Conservation (phyloP, 2,113 vertebrate species). For the Pheucticus melanocephalus region DNA sequence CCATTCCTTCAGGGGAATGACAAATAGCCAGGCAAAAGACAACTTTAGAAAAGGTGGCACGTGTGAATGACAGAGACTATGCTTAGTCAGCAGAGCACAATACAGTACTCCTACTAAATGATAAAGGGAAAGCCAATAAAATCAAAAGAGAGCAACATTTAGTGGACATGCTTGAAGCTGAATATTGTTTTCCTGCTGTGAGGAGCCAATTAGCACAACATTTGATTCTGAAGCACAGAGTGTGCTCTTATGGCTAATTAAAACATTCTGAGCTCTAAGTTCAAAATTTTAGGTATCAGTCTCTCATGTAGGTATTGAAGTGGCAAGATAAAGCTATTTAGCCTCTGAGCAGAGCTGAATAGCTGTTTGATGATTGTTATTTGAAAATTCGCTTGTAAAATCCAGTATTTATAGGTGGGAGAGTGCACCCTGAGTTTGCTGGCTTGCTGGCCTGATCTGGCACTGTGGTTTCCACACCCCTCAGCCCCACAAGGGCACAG, state of each 20-base stretch:
- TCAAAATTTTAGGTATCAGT: slow-evolving; percentile 15
- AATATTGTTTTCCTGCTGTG: background rate
- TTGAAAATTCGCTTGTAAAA: background rate
- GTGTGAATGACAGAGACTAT: background rate
- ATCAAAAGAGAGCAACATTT: background rate
- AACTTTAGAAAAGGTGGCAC: background rate
- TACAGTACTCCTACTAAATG: background rate
- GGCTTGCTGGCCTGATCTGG: background rate
- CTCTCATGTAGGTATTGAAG: background rate
- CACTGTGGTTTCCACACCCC: background rate
- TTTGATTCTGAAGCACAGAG: background rate
- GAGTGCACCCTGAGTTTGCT: background rate
- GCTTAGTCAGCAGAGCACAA: background rate
- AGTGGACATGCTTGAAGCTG: background rate
- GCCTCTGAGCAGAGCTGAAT: background rate
- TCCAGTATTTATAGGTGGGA: background rate
- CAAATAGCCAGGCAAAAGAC: background rate
- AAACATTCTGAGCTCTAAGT: background rate
- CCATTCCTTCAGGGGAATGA: background rate
- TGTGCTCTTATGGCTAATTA: background rate
- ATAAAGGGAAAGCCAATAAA: background rate
- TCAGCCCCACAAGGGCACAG: background rate
- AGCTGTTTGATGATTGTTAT: background rate
- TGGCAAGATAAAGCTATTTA: background rate
- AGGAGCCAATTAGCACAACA: slow-evolving; percentile 1